Base-by-base conservation (phyloP, 2,888 invertebrate species). In the Phania funesta region DNA sequence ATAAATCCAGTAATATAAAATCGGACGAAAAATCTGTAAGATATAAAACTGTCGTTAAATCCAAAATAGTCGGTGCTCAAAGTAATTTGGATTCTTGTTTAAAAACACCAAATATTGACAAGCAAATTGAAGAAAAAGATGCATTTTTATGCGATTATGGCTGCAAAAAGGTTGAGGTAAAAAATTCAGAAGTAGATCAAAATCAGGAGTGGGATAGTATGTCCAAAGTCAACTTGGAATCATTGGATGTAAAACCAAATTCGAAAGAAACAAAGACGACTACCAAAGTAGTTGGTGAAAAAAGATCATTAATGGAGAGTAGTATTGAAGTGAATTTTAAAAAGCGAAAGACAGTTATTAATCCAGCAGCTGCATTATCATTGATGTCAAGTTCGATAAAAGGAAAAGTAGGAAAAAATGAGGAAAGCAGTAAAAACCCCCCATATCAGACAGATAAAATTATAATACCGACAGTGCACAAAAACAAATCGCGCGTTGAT, bases 371-470 rank as follows among this genome's bases (percentile, higher is more conserved):
- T 6, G 71, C 60, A 9, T 60, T 75, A 48, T 54, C 70, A 0
- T 18, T 54, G 11, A 80, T 58, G 22, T 3, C 8, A 9, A 32
- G 26, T 20, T 20, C 38, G 7, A 67, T 8, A 7, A 67, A 58
- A 52, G 20, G 29, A 24, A 35, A 74, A 16, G 7, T 41, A 67
- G 54, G 38, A 2, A 64, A 18, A 54, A 58, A 38, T 29, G 48
- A 67, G 0, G 50, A 73, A 1, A 82, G 64, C 6, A 24, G 56
- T 26, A 58, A 70, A 38, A 71, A 65, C 6, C 85, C 84, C 0
- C 76, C 76, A 6, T 86, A 86, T 50, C 86, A 86, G 75, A 84
- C 82, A 26, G 84, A 86, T 58, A 84, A 84, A 24, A 79, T 85
- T 24, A 83, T 86, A 60, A 83, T 86, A 68, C 86, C 87, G 0